Evolutionary conservation across 2,888 invertebrate genomes (phyloP).

Genomic region (Chaetogeoica ovagalla): DNA sequence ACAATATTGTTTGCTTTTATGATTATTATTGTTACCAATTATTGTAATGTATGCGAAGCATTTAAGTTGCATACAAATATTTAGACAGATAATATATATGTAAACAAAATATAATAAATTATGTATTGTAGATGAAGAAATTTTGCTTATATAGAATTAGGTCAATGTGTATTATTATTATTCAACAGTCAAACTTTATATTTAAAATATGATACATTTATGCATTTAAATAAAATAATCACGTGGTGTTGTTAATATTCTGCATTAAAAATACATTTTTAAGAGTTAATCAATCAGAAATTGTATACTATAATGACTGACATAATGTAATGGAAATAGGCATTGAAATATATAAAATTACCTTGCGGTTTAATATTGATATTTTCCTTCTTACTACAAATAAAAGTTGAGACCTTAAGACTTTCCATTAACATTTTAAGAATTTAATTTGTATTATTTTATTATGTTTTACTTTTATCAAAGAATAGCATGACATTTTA

Average conservation of each 20-base stretch:
- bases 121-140: slow-evolving; percentile 7
- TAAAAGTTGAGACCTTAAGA: background rate
- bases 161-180: slow-evolving; percentile 7
- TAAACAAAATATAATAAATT: slow-evolving; percentile 13
- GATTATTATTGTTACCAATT: slow-evolving; percentile 16
- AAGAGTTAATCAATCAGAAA: slow-evolving; percentile 23
- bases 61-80: slow-evolving; percentile 7
- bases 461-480: background rate
- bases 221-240: slow-evolving; percentile 37
- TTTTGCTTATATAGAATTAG: slow-evolving; percentile 27
- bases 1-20: background rate
- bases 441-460: background rate
- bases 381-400: no score
- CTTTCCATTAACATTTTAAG: background rate
- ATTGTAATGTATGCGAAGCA: slow-evolving; percentile 1
- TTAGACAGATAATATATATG: slow-evolving; percentile 22
- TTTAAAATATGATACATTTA: slow-evolving; percentile 14
- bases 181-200: slow-evolving; percentile 22
- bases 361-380: slow-evolving; percentile 7
- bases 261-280: background rate
- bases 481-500: background rate
- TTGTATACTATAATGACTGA: slow-evolving; percentile 9
- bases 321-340: background rate
- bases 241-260: slow-evolving; percentile 11
- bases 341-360: slow-evolving; percentile 18